Conservation (phyloP, 1,140 invertebrate genomes). For the Drosophila elegans region DNA sequence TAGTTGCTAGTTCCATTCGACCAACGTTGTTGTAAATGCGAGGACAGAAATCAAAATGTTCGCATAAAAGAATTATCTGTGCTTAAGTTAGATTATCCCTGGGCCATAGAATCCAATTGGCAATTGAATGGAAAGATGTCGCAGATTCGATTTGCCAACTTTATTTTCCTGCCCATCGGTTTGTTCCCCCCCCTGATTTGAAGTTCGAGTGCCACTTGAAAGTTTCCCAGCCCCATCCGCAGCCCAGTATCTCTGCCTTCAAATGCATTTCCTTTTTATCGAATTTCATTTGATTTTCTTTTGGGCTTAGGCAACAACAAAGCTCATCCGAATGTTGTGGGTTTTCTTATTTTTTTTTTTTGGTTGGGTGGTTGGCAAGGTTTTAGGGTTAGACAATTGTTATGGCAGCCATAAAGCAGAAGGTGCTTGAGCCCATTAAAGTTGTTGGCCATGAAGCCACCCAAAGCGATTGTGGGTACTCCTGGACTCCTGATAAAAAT, state of each 20-base stretch:
- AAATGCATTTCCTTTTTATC: constrained; percentile 54
- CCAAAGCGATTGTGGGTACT: not conserved
- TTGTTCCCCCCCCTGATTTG: constrained; percentile 22
- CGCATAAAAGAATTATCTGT: constrained; percentile 82
- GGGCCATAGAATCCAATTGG: constrained; percentile 74
- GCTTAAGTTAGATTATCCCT: constrained; percentile 80
- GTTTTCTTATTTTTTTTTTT: not conserved
- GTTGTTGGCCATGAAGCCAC: constrained; percentile 20
- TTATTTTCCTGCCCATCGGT: constrained; percentile 58
- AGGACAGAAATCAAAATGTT: constrained; percentile 76
- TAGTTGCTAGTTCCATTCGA: constrained; percentile 62
- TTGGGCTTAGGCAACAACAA: constrained; percentile 45
- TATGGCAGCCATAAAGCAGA: constrained; percentile 30
- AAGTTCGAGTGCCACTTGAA: constrained; percentile 61
- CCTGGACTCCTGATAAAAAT: not conserved
- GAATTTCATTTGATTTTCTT: constrained; percentile 70
- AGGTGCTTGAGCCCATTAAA: constrained; percentile 17
- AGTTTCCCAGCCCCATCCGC: constrained; percentile 50
- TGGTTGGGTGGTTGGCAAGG: constrained; percentile 13
- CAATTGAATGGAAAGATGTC: constrained; percentile 79
- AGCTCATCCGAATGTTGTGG: constrained; percentile 43
- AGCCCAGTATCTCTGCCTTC: constrained; percentile 13
- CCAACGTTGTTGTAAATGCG: constrained; percentile 53
- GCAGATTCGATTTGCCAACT: constrained; percentile 67
- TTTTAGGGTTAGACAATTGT: constrained; percentile 56